Percentiles rank a stretch among this genome's conserved stretches.
These are phyloP conservation scores for Barbus barbus DNA, from an alignment of 2,113 vertebrate genomes.

Conservation along the genomic window DNA sequence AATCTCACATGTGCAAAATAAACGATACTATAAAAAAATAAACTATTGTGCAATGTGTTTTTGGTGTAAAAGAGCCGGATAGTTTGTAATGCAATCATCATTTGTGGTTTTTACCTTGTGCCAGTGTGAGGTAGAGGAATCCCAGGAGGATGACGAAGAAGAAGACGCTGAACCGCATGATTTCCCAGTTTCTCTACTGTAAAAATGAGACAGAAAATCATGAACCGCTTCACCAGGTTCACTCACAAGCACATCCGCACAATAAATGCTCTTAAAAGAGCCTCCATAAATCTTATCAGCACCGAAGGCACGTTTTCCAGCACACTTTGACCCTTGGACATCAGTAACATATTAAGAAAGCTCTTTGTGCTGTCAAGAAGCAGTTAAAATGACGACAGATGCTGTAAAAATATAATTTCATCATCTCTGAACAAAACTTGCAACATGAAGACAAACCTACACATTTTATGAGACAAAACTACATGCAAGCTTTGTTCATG, in stretches of 20 bases:
- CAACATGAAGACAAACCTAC: not conserved
- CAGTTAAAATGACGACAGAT: not conserved
- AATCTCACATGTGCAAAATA: no score
- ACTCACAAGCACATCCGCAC: not conserved
- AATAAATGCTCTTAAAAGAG: not conserved
- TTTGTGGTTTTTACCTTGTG: slow-evolving; percentile 63
- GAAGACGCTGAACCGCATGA: slow-evolving; percentile 66
- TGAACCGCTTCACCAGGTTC: no score
- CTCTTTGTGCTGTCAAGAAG: not conserved
- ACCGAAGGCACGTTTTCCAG: not conserved
- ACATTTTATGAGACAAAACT: not conserved
- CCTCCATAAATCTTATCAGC: slow-evolving; percentile 1
- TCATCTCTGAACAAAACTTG: not conserved
- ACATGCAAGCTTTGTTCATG: not conserved
- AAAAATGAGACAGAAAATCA: not conserved
- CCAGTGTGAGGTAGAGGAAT: slow-evolving; percentile 58
- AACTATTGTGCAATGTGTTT: no score
- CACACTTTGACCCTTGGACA: slow-evolving; percentile 27
- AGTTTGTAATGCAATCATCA: not conserved
- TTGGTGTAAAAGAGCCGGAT: not conserved
- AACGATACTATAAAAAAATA: no score
- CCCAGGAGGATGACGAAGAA: slow-evolving; percentile 62
- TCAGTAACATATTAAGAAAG: not conserved
- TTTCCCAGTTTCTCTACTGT: not conserved
- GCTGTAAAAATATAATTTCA: not conserved